These are phyloP conservation scores for Suricata suricatta DNA, from an alignment of 2,113 vertebrate species.

Conservation along the genomic window DNA sequence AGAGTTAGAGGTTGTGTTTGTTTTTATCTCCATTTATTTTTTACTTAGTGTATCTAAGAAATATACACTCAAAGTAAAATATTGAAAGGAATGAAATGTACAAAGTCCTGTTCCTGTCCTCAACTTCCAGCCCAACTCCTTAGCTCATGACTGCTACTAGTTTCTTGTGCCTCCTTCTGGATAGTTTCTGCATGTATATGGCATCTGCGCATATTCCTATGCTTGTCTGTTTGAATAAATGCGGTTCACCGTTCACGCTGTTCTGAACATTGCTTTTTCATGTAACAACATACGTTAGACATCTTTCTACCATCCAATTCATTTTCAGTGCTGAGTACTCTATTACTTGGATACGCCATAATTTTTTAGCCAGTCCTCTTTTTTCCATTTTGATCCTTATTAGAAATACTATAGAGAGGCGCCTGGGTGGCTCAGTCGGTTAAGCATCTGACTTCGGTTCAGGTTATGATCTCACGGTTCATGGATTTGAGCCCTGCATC, in stretches of 20 bases:
- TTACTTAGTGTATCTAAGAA: background rate
- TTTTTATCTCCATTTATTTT: constrained; percentile 12
- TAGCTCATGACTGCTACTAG: background rate
- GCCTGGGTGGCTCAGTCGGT: too few relatives aligned
- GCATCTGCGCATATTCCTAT: background rate
- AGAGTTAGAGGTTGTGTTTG: background rate
- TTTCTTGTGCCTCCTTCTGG: background rate
- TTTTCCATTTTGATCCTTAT: background rate
- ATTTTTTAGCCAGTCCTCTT: background rate
- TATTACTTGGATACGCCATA: background rate
- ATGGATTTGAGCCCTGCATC: too few relatives aligned
- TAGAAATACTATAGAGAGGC: background rate
- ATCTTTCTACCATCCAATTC: background rate
- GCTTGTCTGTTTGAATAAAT: background rate
- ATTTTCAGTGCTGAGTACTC: background rate
- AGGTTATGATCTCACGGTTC: too few relatives aligned
- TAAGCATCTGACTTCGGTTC: too few relatives aligned
- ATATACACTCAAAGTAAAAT: background rate
- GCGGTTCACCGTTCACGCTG: background rate
- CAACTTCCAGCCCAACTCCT: background rate
- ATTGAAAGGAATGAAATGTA: background rate
- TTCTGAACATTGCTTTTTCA: background rate
- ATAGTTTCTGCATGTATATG: background rate
- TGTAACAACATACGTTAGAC: background rate
- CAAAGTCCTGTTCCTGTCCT: background rate